Conservation (phyloP, 2,888 invertebrate genomes). For the Acrobasis repandana region DNA sequence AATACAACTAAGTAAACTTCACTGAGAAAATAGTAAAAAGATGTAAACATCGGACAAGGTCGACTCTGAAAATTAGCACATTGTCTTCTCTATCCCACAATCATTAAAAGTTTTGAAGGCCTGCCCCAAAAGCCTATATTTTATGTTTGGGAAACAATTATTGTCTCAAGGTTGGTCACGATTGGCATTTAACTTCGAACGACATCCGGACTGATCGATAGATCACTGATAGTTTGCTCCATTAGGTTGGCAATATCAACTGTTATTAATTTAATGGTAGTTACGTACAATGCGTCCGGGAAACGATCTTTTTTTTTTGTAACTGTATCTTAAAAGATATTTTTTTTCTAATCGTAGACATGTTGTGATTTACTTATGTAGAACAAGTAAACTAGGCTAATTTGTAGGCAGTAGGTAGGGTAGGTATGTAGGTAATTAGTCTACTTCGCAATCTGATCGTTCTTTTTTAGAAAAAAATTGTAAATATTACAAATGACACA, state of each 20-base stretch:
- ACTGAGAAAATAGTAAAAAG: conserved; percentile 32
- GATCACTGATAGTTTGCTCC: conserved; percentile 13
- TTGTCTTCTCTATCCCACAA: conserved; percentile 54
- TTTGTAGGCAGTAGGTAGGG: too few species aligned
- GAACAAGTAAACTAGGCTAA: too few species aligned
- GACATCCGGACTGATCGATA: conserved; percentile 18
- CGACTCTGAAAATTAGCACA: conserved; percentile 28
- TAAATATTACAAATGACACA: too few species aligned
- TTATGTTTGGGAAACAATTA: conserved; percentile 12
- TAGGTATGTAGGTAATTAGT: too few species aligned
- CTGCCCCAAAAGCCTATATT: conserved; percentile 31
- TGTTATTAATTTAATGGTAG: background rate
- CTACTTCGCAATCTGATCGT: too few species aligned
- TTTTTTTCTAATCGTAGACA: background rate
- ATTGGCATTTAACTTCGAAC: conserved; percentile 32
- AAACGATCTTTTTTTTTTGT: background rate
- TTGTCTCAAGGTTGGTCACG: conserved; percentile 29
- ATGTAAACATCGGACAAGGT: conserved; percentile 33
- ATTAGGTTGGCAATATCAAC: conserved; percentile 13
- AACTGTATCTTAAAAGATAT: background rate
- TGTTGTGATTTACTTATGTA: too few species aligned
- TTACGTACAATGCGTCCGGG: background rate
- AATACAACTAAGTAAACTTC: background rate
- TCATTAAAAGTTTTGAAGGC: conserved; percentile 59
- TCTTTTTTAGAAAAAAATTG: too few species aligned